Conservation (phyloP, 2,888 invertebrate genomes). For the Parascotia fuliginaria region DNA sequence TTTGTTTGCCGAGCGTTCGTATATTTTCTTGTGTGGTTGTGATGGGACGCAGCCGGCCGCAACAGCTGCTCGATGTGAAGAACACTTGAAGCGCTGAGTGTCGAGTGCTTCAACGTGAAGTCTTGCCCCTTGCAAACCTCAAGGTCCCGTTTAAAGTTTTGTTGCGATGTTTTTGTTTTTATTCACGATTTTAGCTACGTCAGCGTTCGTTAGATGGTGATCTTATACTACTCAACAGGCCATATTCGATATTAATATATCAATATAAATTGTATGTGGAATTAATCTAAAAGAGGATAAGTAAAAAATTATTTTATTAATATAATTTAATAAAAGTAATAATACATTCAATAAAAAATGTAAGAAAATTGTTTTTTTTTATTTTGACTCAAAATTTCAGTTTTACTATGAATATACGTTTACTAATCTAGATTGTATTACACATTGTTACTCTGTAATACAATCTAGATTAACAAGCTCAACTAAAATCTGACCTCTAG, state of each 20-base stretch:
- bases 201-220: slow-evolving; percentile 16
- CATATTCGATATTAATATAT: background rate
- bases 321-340: too few relatives aligned
- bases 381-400: too few relatives aligned
- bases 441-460: background rate
- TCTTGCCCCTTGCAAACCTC: slow-evolving; percentile 46
- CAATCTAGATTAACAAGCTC: background rate
- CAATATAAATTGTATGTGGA: too few relatives aligned
- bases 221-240: background rate
- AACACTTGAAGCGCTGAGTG: slow-evolving; percentile 56
- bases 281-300: too few relatives aligned
- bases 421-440: too few relatives aligned
- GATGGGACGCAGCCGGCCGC: slow-evolving; percentile 69
- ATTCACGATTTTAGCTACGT: slow-evolving; percentile 16
- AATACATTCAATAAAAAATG: too few relatives aligned
- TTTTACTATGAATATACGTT: too few relatives aligned
- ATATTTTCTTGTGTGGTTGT: slow-evolving; percentile 63
- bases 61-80: slow-evolving; percentile 66
- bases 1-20: slow-evolving; percentile 72
- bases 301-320: too few relatives aligned
- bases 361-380: too few relatives aligned
- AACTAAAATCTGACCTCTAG: background rate
- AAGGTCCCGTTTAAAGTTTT: slow-evolving; percentile 44
- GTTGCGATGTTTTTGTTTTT: slow-evolving; percentile 42
- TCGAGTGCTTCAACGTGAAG: slow-evolving; percentile 48